Conservation (phyloP, 2,113 vertebrate genomes). For the Chloropsis cyanopogon region DNA sequence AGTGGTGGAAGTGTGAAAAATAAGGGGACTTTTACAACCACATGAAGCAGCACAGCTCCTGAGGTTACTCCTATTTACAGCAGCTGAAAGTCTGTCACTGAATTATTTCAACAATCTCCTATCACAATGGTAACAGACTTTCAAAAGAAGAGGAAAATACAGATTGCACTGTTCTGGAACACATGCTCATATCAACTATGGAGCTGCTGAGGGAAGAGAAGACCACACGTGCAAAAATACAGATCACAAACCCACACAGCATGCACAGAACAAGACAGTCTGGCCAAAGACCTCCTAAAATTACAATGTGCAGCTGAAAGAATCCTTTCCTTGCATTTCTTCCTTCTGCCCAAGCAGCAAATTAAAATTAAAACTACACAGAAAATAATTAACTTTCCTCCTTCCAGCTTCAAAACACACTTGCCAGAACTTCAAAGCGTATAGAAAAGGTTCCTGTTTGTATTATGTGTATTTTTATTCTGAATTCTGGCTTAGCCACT, state of each 20-base stretch:
- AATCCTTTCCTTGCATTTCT: not conserved
- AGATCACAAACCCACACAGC: not conserved
- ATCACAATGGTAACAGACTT: not conserved
- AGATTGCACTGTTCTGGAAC: not conserved
- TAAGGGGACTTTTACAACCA: not conserved
- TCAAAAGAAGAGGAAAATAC: not conserved
- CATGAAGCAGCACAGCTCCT: not conserved
- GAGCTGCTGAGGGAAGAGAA: not conserved
- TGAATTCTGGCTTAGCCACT: constrained; percentile 32
- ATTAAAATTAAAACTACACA: not conserved
- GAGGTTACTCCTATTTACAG: not conserved
- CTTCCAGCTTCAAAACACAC: not conserved
- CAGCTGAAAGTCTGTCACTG: not conserved
- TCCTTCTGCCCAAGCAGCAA: not conserved
- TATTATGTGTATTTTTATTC: not conserved
- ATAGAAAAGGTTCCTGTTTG: not conserved
- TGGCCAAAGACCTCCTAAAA: not conserved
- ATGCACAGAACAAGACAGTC: not conserved
- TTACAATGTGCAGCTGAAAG: not conserved
- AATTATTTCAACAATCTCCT: not conserved
- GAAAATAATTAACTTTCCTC: not conserved
- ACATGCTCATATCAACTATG: accelerated
- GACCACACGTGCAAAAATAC: not conserved
- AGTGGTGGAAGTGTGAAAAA: not conserved
- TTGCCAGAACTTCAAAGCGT: not conserved